Base-by-base conservation (phyloP, 1,140 invertebrate genomes). In the Bombus picipes region DNA sequence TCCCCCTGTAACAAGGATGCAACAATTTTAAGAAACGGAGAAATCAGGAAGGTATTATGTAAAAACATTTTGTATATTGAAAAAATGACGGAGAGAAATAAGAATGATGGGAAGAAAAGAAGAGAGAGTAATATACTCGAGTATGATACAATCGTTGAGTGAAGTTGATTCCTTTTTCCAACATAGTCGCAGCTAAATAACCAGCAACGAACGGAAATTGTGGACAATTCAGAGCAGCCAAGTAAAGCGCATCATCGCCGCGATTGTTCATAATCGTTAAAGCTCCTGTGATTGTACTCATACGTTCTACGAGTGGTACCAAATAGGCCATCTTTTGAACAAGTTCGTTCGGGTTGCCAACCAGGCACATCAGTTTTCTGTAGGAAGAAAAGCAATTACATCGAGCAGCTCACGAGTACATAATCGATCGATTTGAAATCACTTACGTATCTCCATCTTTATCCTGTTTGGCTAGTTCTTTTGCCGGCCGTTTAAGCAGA, bases 401-500 rank as follows among this genome's bases (percentile, higher is more conserved):
- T 53, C 5, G 1, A 53, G 47, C 47, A 41, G 66, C 10, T 22
- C 28, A 13, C 41, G 18, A 78, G 2, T 4, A 3, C 10, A 62
- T 37, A 28, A 62, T n/a, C 13, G 15, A 37, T 59, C 4, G 25
- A 37, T 59, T 25, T 15, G 18, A 41, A 34, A 28, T 66, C 18
- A 28, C 92, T 93, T 76, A 94, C 93, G 94, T 94, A 62, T 94
- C 90, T 25, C 93, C 93, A 68, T 94, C 93, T 1, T 90, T 76
- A 34, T 94, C 93, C 1, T 59, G 53, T 37, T 77, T 77, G 1
- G 84, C 82, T 0, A 94, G 75, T 71, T 92, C 81, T 28, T 90
- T 73, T 0, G 70, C 37, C 1, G 93, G 73, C 32, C 83, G 90
- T 47, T 93, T 93, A 39, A 94, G 75, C 6, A 94, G 77, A 82